phyloP scores from a whole-genome alignment of 2,888 invertebrate species.

The Clivina fossor region DNA sequence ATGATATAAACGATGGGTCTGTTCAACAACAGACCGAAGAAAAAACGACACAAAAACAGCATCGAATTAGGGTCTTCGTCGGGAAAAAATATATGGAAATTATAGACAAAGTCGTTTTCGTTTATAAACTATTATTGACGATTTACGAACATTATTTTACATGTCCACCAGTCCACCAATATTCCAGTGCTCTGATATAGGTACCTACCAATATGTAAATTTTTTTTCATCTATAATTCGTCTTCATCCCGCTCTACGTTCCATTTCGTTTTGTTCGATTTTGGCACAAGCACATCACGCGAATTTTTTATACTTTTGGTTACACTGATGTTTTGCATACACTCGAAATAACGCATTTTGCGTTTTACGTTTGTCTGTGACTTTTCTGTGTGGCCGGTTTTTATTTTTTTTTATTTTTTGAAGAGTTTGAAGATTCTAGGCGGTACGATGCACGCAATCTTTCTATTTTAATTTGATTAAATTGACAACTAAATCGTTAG shows the following conservation, averaged over 20 bases:
- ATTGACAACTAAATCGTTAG: slow-evolving; percentile 49
- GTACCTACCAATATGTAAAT: too few relatives aligned
- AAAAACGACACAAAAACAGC: slow-evolving; percentile 22
- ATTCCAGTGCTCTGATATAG: too few relatives aligned
- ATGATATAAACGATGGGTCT: slow-evolving; percentile 32
- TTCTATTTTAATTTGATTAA: slow-evolving; percentile 41
- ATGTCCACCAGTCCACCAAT: too few relatives aligned
- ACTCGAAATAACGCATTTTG: too few relatives aligned
- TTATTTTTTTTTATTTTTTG: neutral
- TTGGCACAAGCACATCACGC: slow-evolving; percentile 7
- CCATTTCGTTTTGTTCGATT: neutral
- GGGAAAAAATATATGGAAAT: slow-evolving; percentile 32
- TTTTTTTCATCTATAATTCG: too few relatives aligned
- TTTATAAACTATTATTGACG: slow-evolving; percentile 24
- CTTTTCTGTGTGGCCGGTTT: too few relatives aligned
- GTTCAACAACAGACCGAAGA: slow-evolving; percentile 10
- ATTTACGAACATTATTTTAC: slow-evolving; percentile 26
- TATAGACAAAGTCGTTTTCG: slow-evolving; percentile 29
- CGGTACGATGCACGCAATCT: slow-evolving; percentile 23
- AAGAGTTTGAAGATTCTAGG: neutral
- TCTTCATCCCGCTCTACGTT: too few relatives aligned
- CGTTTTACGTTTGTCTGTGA: too few relatives aligned
- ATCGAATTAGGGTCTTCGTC: slow-evolving; percentile 26
- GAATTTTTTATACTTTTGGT: slow-evolving; percentile 12
- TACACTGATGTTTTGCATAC: too few relatives aligned